Evolutionary conservation across 2,797 vertebrate genomes (phyloP).

Genomic region (Orestias chungarensis): DNA sequence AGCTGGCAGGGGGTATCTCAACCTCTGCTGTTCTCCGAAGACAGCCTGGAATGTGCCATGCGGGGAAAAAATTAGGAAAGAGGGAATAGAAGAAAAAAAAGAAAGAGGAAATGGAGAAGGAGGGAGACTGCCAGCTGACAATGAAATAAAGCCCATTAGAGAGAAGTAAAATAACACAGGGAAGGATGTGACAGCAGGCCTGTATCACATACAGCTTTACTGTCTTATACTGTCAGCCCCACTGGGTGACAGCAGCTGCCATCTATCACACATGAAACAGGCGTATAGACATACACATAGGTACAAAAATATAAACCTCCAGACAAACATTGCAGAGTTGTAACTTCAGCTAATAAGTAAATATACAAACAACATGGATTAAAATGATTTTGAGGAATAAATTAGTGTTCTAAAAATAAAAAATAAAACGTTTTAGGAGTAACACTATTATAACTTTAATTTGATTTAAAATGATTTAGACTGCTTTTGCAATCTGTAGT

Average conservation of each 20-base stretch:
- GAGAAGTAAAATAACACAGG: constrained; percentile 76
- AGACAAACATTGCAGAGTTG: constrained; percentile 39
- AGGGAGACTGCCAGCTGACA: constrained; percentile 80
- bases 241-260: constrained; percentile 74
- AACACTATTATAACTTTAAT: too few relatives aligned
- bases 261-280: constrained; percentile 50
- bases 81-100: constrained; percentile 56
- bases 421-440: neutral
- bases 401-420: neutral
- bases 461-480: too few relatives aligned
- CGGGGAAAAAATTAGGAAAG: constrained; percentile 69
- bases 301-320: constrained; percentile 30
- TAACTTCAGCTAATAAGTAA: constrained; percentile 50
- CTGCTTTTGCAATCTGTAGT: too few relatives aligned
- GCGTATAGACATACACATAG: constrained; percentile 26
- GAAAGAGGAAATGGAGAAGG: constrained; percentile 64
- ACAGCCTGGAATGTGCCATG: constrained; percentile 77
- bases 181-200: constrained; percentile 78
- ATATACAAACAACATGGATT: constrained; percentile 29
- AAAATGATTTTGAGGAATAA: neutral
- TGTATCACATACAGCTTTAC: constrained; percentile 74
- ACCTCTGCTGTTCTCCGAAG: constrained; percentile 77
- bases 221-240: constrained; percentile 76
- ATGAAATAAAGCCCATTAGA: constrained; percentile 86
- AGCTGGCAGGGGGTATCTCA: constrained; percentile 74